These are phyloP conservation scores for Masnerella sp. DNA, from an alignment of 2,888 invertebrate species.

Conservation along the genomic window DNA sequence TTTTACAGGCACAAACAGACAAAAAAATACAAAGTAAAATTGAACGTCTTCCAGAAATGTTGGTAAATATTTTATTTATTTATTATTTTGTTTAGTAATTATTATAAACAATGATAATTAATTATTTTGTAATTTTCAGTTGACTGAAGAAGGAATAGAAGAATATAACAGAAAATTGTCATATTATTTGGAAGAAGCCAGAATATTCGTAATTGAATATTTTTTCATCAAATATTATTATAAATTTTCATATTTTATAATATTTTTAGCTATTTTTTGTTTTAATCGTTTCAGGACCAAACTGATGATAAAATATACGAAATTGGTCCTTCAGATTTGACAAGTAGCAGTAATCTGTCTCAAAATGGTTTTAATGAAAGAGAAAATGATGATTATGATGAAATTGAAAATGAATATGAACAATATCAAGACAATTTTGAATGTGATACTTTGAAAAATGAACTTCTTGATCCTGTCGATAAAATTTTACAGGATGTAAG, in stretches of 20 bases:
- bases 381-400: slow-evolving; percentile 7
- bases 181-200: not conserved
- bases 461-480: not conserved
- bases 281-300: not conserved
- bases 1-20: no score
- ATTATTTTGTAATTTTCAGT: slow-evolving; percentile 8
- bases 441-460: not conserved
- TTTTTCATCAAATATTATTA: not conserved
- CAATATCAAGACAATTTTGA: slow-evolving; percentile 8
- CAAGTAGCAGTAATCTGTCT: not conserved
- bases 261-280: no score
- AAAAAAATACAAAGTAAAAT: no score
- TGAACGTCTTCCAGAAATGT: no score
- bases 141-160: slow-evolving; percentile 5
- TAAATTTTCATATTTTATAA: not conserved
- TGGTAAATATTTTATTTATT: no score
- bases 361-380: no score
- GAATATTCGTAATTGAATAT: slow-evolving; percentile 6
- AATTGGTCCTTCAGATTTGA: slow-evolving; percentile 3
- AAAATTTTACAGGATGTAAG: not conserved
- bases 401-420: not conserved
- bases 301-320: not conserved
- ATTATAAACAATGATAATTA: not conserved
- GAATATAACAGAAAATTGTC: slow-evolving; percentile 3
- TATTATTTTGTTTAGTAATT: no score